Evolutionary conservation across 2,113 vertebrate genomes (phyloP).

Genomic region (Dicentrarchus labrax): DNA sequence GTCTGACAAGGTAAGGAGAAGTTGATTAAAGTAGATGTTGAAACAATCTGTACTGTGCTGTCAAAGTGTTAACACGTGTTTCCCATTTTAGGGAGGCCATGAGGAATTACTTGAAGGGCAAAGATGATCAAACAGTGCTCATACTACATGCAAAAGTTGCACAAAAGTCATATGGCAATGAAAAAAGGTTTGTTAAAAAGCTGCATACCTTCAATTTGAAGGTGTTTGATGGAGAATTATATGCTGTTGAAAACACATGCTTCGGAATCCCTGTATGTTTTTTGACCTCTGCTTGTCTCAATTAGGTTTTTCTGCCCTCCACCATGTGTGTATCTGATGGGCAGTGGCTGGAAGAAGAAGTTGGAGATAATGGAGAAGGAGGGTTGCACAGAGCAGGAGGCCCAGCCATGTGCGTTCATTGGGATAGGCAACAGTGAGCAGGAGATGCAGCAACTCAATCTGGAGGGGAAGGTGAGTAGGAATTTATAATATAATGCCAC

Average conservation of each 20-base stretch:
- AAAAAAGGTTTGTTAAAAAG: slow-evolving; percentile 89
- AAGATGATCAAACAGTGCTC: slow-evolving; percentile 97
- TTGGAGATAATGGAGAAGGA: slow-evolving; percentile 95
- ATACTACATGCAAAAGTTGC: slow-evolving; percentile 98
- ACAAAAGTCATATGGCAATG: slow-evolving; percentile 98
- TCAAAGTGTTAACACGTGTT: background rate
- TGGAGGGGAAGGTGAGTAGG: slow-evolving; percentile 94
- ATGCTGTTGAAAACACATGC: background rate
- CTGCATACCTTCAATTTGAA: background rate
- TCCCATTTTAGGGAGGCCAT: slow-evolving; percentile 91
- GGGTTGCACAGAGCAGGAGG: slow-evolving; percentile 95
- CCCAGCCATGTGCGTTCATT: slow-evolving; percentile 96
- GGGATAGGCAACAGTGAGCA: slow-evolving; percentile 98
- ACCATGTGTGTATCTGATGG: slow-evolving; percentile 97
- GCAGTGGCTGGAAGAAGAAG: slow-evolving; percentile 98
- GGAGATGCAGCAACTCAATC: slow-evolving; percentile 98
- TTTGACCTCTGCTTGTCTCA: background rate
- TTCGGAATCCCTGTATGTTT: background rate
- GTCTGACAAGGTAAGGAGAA: slow-evolving; percentile 91
- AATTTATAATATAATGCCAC: background rate
- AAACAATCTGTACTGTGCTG: background rate
- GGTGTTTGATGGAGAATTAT: background rate
- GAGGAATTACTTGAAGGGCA: slow-evolving; percentile 96
- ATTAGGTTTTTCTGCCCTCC: slow-evolving; percentile 96
- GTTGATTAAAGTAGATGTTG: background rate